A percentile compares a stretch with the other conserved stretches of the same genome.
These are phyloP conservation scores for Oxygymnocypris stewartii DNA, from an alignment of 2,113 vertebrate genomes.

Conservation along the genomic window DNA sequence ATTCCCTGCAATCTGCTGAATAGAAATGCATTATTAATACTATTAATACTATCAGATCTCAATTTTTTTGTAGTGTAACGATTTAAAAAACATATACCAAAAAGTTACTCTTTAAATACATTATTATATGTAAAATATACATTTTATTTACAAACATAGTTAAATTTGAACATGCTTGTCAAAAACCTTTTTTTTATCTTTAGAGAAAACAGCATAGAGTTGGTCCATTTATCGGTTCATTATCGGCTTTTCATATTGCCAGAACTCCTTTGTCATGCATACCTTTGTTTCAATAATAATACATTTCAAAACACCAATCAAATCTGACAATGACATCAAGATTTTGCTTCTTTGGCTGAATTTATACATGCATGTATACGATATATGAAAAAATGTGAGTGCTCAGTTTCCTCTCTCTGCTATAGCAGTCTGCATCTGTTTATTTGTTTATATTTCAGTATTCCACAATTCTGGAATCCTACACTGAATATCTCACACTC, in stretches of 20 bases:
- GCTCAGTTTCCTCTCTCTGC: background rate
- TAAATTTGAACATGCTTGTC: background rate
- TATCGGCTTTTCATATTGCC: background rate
- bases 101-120: background rate
- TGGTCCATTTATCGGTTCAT: background rate
- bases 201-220: background rate
- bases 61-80: background rate
- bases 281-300: background rate
- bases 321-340: background rate
- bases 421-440: background rate
- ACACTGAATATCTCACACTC: conserved; percentile 13
- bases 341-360: background rate
- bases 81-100: background rate
- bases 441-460: background rate
- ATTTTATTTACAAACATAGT: background rate
- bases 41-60: background rate
- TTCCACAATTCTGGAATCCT: background rate
- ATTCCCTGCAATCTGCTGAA: conserved; percentile 54
- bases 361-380: background rate
- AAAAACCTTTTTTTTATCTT: too few species aligned
- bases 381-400: background rate
- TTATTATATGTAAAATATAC: background rate
- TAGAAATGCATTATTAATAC: conserved; percentile 32
- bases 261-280: background rate
- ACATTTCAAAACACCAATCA: background rate